Evolutionary conservation across 2,888 invertebrate species (phyloP).

Genomic region (Siphlonurus alternatus): DNA sequence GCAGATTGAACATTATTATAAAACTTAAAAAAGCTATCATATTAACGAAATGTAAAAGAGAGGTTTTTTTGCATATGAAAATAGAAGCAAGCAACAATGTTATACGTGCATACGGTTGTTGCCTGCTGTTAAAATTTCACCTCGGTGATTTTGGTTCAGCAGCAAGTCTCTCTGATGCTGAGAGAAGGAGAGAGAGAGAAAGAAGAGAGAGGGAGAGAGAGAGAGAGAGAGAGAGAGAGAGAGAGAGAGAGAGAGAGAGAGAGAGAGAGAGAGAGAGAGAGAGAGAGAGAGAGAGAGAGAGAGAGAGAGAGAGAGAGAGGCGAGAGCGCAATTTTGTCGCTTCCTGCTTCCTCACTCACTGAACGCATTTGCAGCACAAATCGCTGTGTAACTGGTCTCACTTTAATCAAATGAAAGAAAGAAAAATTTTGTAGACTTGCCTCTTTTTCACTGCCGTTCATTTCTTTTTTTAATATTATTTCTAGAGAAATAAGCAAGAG

Average conservation of each 20-base stretch:
- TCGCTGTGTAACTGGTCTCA: background rate
- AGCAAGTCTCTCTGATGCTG: no score
- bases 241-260: background rate
- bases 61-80: no score
- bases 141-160: no score
- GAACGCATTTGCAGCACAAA: background rate
- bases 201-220: background rate
- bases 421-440: background rate
- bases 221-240: background rate
- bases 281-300: background rate
- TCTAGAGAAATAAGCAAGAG: background rate
- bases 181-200: background rate
- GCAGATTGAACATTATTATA: no score
- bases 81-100: no score
- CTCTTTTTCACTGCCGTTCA: background rate
- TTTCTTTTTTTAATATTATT: background rate
- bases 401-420: background rate
- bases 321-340: background rate
- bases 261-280: background rate
- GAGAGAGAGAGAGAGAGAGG: background rate
- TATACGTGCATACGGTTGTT: no score
- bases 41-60: no score
- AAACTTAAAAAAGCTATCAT: no score
- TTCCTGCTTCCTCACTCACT: no score
- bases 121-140: no score